Conservation (phyloP, 1,140 invertebrate species). For the Microplitis demolitor region DNA sequence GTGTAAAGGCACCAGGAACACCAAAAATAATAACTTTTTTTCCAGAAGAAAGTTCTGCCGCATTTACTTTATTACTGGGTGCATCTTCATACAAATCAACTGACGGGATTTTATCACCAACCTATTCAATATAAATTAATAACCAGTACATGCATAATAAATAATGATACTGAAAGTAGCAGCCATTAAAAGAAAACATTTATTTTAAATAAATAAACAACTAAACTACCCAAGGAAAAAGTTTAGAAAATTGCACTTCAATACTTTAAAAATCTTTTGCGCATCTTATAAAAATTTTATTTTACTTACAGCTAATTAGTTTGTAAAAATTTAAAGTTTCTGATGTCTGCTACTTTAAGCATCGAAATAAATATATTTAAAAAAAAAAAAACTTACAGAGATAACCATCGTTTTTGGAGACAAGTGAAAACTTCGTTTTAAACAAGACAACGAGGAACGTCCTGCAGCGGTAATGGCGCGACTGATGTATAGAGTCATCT, state of each 20-base stretch:
- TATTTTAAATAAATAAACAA: no score
- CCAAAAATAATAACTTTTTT: constrained; percentile 90
- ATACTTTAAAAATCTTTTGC: neutral
- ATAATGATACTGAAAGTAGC: neutral
- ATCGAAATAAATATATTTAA: neutral
- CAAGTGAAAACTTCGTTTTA: constrained; percentile 41
- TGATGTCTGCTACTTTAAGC: no score
- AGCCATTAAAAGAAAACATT: no score
- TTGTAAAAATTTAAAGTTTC: no score
- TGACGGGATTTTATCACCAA: constrained; percentile 81
- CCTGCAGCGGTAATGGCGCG: constrained; percentile 29
- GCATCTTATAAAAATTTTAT: neutral
- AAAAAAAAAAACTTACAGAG: constrained; percentile 42
- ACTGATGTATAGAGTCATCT: constrained; percentile 33
- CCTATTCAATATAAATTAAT: constrained; percentile 60
- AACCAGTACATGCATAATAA: neutral
- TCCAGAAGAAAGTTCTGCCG: constrained; percentile 72
- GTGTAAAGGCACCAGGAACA: constrained; percentile 93
- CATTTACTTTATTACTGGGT: constrained; percentile 84
- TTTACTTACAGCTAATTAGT: no score
- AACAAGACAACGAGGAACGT: constrained; percentile 34
- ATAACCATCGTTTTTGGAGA: constrained; percentile 54
- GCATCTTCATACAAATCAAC: constrained; percentile 83
- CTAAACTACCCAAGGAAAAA: no score
- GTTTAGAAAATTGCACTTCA: neutral